Evolutionary conservation across 2,113 vertebrate genomes (phyloP).

Genomic region (Dipodomys spectabilis): DNA sequence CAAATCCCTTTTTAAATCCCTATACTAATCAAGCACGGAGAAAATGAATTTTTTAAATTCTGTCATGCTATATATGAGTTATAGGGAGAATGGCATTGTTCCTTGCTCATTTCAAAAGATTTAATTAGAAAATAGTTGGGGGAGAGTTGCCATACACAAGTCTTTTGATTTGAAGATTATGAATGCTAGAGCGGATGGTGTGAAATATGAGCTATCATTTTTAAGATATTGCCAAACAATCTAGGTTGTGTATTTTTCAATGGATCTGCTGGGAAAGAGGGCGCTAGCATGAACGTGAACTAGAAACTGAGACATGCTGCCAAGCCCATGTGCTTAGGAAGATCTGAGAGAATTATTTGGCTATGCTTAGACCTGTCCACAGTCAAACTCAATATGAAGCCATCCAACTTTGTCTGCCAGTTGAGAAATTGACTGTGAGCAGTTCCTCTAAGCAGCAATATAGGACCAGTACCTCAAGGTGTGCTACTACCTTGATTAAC

Average conservation of each 20-base stretch:
- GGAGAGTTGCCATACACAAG: background rate
- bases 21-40: background rate
- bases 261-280: background rate
- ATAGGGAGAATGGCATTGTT: background rate
- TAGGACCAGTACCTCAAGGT: background rate
- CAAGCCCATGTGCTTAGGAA: background rate
- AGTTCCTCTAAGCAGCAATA: background rate
- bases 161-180: background rate
- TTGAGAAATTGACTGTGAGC: background rate
- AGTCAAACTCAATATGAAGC: background rate
- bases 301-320: background rate
- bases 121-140: background rate
- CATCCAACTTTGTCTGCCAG: background rate
- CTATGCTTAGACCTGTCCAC: background rate
- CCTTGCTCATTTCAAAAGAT: constrained; percentile 27
- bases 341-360: background rate
- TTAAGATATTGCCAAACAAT: background rate
- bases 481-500: background rate
- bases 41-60: background rate
- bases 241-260: background rate
- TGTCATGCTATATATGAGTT: background rate
- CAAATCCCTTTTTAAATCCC: constrained; percentile 7
- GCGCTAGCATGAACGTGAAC: background rate
- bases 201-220: background rate
- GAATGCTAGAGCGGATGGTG: background rate